A percentile compares a stretch with the other conserved stretches of the same genome.
These are phyloP conservation scores for Axis porcinus DNA, from an alignment of 2,113 vertebrate genomes.

Conservation along the genomic window DNA sequence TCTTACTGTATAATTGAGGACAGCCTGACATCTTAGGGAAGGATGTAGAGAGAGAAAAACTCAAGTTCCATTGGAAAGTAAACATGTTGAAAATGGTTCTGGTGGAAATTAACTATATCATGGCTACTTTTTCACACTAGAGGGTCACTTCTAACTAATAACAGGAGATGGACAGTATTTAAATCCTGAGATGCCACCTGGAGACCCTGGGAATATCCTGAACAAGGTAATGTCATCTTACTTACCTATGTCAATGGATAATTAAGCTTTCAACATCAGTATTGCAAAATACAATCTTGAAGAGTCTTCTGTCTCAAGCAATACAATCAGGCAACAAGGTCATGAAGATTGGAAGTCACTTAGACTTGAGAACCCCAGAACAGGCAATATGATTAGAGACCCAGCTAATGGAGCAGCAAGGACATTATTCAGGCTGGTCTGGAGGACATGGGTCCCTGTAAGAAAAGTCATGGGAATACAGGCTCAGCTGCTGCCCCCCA, in stretches of 20 bases:
- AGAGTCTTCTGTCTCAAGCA: neutral
- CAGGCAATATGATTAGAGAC: neutral
- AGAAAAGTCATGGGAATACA: neutral
- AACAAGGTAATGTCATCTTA: neutral
- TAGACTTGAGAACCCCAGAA: neutral
- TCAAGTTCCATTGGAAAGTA: neutral
- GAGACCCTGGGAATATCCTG: neutral
- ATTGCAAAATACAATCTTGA: neutral
- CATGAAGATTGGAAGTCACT: neutral
- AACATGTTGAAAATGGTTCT: neutral
- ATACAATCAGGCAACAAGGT: neutral
- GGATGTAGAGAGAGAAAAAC: neutral
- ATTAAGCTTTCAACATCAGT: neutral
- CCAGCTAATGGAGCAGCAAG: neutral
- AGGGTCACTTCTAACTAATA: neutral
- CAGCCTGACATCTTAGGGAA: neutral
- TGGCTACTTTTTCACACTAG: neutral
- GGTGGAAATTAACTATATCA: neutral
- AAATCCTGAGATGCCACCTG: neutral
- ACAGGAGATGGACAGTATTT: neutral
- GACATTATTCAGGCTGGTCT: neutral
- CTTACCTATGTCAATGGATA: neutral
- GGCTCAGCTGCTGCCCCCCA: neutral
- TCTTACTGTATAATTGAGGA: neutral
- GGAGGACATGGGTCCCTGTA: neutral